Base-by-base conservation (phyloP, 2,888 invertebrate genomes). In the Cancer borealis region DNA sequence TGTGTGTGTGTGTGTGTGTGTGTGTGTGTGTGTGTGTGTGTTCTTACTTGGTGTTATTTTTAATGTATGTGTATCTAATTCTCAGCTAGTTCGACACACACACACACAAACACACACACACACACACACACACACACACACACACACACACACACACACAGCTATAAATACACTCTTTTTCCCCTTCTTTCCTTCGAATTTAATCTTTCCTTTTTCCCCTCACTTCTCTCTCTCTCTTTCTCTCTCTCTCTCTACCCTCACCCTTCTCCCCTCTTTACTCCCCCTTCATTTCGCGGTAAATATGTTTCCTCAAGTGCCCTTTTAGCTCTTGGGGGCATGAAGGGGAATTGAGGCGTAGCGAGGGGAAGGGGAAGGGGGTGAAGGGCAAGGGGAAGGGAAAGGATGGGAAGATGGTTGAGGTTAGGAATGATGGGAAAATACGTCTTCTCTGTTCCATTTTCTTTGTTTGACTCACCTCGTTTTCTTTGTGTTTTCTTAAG, bases 111-210 rank as follows among this genome's bases (percentile, higher is more conserved):
- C 73, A 73, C 73, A 84, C 39, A 39, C 84, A 84, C 84, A 84
- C 84, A 84, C 84, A 84, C 84, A 84, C 84, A 84, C 84, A 84
- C 84, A 84, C 84, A 84, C 84, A 84, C 84, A 39, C 79, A 66
- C 66, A 66, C 66, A 66, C 66, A 66, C 66, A 66, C 66, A 66
- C 66, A 66, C 88, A 54, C 66, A 66, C 66, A 66, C 66, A 66
- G n/a, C 79, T n/a, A 84, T 30, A 84, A 84, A 84, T 84, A 84
- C 30, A 84, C 30, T 30, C n/a, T 39, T 8, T 46, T 60, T 30
- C 54, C 66, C n/a, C 46, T 92, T 60, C 79, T 46, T 73, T 10
- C 21, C n/a, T 46, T 17, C 79, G 6, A 46, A 45, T 92, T 21
- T 79, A 17, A 79, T 79, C 47, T 79, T 60, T 21, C 46, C 47